Conservation (phyloP, 2,797 vertebrate species). For the Protonibea diacanthus region DNA sequence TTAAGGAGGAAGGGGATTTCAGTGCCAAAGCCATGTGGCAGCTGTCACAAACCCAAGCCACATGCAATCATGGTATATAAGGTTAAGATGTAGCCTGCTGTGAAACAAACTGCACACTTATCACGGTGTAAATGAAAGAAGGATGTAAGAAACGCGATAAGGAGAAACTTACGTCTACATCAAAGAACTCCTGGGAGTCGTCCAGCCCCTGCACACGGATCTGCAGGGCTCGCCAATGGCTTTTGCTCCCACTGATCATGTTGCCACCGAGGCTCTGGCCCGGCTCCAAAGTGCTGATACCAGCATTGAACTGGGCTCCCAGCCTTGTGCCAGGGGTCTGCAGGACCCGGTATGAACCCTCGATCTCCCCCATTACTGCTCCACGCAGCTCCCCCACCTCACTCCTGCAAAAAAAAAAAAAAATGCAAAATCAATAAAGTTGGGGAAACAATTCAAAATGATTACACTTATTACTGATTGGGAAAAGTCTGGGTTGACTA, state of each 20-base stretch:
- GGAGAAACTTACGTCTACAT: constrained; percentile 89
- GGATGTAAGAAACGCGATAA: neutral
- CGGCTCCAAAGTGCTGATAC: constrained; percentile 93
- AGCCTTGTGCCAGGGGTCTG: constrained; percentile 92
- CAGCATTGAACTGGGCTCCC: constrained; percentile 86
- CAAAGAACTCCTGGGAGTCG: constrained; percentile 88
- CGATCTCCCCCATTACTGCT: constrained; percentile 93
- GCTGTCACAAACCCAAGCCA: constrained; percentile 74
- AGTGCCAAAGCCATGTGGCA: constrained; percentile 82
- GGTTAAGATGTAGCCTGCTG: constrained; percentile 37
- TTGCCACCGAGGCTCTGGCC: constrained; percentile 87
- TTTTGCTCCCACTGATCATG: constrained; percentile 74
- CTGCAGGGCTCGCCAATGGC: constrained; percentile 82
- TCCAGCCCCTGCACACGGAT: constrained; percentile 92
- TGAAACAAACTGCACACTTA: constrained; percentile 52
- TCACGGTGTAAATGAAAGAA: constrained; percentile 20
- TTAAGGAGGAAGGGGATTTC: constrained; percentile 82
- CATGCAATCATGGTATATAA: constrained; percentile 49
- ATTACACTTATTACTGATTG: neutral
- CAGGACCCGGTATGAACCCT: constrained; percentile 92
- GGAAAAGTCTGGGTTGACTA: neutral
- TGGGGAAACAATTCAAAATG: neutral
- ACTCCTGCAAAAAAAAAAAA: constrained; percentile 64
- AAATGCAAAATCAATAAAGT: neutral
- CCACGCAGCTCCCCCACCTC: constrained; percentile 45